Evolutionary conservation across 2,888 invertebrate genomes (phyloP), one percentile per base, ranked within the genome.

Genomic region (Philonicus albiceps): DNA sequence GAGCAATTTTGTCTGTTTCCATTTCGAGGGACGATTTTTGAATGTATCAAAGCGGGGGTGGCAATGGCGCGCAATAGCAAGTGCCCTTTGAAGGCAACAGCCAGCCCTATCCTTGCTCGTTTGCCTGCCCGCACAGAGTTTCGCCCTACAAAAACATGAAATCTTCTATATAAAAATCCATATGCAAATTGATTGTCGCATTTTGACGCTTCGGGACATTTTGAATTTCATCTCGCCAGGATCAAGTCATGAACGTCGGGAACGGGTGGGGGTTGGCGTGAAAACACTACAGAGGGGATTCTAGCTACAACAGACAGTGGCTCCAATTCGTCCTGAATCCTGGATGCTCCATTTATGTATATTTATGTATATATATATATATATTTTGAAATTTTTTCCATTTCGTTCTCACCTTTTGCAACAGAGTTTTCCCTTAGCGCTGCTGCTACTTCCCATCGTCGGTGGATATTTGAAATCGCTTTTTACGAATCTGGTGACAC

Each of bases 141-240:
- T 64, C 64, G 13, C 19, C 64, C 64, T 64, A 64, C 22, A 64
- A 19, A 49, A 64, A 64, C 64, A 27, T 11, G 27, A 64, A 64
- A 64, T 64, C 19, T 85, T 85, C 34, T 85, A 86, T 85, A 86
- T 76, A 64, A 72, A 84, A 76, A 86, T 84, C 72, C 83, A 83
- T 86, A 86, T 86, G 86, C 86, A 85, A 86, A 86, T 86, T 86
- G 86, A 86, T 86, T 86, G 84, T 86, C 86, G 85, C 84, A 84
- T 86, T 85, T 84, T 85, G 78, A 86, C 78, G 85, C 86, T 86
- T 86, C 78, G 74, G 81, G 83, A 84, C 86, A 83, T 86, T 83
- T 86, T 86, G 64, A 83, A 83, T 83, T 84, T 53, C 74, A 83
- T 80, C 34, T 74, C 40, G 34, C 11, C 40, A 49, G 31, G 55